Evolutionary conservation across 2,797 vertebrate species (phyloP).

Genomic region (Petrocephalus sullivani): DNA sequence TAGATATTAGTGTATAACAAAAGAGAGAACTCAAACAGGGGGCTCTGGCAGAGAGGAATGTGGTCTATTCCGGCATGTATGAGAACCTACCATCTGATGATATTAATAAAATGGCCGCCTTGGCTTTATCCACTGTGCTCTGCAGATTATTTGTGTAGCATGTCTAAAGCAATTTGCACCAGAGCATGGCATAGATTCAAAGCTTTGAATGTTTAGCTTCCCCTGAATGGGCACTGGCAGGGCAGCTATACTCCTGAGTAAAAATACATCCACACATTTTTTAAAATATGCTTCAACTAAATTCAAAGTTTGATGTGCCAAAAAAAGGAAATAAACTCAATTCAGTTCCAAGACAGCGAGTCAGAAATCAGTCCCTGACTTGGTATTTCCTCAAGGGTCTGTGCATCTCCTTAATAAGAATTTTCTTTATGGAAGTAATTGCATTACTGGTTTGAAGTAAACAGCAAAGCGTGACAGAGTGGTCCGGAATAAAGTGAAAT

Average conservation of each 20-base stretch:
- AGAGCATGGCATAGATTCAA: neutral
- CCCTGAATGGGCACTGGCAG: neutral
- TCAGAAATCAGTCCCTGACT: neutral
- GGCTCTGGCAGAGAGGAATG: neutral
- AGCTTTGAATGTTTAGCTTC: neutral
- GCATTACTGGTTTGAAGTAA: slow-evolving; percentile 9
- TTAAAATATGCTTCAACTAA: neutral
- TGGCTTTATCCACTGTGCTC: neutral
- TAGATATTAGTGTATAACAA: neutral
- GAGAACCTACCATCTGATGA: neutral
- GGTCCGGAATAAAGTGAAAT: neutral
- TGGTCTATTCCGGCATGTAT: neutral
- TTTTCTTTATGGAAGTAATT: slow-evolving; percentile 9
- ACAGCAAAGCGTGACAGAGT: slow-evolving; percentile 7
- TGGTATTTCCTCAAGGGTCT: slow-evolving; percentile 1
- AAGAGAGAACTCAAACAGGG: neutral
- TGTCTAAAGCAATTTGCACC: neutral
- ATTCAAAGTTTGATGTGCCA: neutral
- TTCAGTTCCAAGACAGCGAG: neutral
- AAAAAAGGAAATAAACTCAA: neutral
- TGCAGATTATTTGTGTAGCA: neutral
- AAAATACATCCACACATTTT: neutral
- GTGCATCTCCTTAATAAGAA: slow-evolving; percentile 5
- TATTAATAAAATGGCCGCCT: neutral
- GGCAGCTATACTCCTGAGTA: neutral